Evolutionary conservation across 2,797 vertebrate species (phyloP).

Genomic region (Zalophus californianus): DNA sequence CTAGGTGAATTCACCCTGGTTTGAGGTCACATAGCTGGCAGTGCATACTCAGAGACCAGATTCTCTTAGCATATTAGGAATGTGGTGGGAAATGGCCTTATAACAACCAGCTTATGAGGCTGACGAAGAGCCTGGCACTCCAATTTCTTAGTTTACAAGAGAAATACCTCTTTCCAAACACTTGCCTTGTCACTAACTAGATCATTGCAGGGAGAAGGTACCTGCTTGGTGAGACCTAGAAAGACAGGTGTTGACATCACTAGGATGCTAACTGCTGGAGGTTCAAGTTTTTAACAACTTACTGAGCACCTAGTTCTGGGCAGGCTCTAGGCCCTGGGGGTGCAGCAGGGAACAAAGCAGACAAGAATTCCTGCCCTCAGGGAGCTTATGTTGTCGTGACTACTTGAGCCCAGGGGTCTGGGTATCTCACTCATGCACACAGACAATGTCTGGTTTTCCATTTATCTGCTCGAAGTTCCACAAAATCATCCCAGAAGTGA

Average conservation of each 20-base stretch:
- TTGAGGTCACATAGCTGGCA: neutral
- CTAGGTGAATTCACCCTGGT: neutral
- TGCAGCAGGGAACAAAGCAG: neutral
- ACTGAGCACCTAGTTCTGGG: neutral
- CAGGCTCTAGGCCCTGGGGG: neutral
- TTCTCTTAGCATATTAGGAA: neutral
- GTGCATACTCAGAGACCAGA: neutral
- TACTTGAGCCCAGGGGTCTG: neutral
- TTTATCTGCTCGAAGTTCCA: constrained; percentile 3
- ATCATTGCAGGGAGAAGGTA: neutral
- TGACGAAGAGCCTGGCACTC: neutral
- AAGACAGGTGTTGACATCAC: neutral
- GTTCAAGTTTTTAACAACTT: neutral
- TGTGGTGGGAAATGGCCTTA: neutral
- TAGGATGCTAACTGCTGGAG: neutral
- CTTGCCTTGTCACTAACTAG: neutral
- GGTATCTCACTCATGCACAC: neutral
- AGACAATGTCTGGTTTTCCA: neutral
- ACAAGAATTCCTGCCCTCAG: too few relatives aligned
- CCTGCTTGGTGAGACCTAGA: neutral
- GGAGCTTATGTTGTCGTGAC: neutral
- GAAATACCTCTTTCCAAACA: neutral
- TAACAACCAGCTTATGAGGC: neutral
- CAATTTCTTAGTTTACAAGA: neutral
- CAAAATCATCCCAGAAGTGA: neutral